These are phyloP conservation scores for Mastomys coucha DNA, from an alignment of 2,113 vertebrate genomes.

Conservation along the genomic window DNA sequence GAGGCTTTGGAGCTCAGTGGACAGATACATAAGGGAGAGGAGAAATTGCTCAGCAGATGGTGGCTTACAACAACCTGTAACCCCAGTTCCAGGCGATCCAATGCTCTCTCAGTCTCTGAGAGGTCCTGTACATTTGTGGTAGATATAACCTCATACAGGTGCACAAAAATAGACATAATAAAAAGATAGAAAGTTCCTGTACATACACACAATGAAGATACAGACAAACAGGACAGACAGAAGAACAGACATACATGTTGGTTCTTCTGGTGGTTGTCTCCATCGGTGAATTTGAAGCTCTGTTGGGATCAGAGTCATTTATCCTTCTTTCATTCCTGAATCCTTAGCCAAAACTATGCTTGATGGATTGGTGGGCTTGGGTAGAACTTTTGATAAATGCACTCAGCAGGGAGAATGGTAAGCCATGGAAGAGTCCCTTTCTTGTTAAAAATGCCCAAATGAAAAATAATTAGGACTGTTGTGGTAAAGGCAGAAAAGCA, in stretches of 20 bases:
- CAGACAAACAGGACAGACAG: not conserved
- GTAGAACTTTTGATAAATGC: not conserved
- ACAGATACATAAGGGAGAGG: not conserved
- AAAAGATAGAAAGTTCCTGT: not conserved
- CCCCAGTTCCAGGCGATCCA: not conserved
- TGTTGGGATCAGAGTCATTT: constrained; percentile 1
- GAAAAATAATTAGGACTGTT: not conserved
- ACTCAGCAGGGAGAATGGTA: not conserved
- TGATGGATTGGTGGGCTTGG: not conserved
- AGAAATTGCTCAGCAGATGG: too few relatives aligned
- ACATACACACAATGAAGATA: not conserved
- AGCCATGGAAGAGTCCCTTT: not conserved
- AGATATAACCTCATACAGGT: not conserved
- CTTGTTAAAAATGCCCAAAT: constrained; percentile 11
- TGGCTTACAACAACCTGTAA: not conserved
- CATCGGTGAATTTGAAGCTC: not conserved
- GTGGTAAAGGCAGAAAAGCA: constrained; percentile 15
- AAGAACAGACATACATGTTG: not conserved
- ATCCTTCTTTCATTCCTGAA: constrained; percentile 23
- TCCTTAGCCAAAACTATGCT: constrained; percentile 20
- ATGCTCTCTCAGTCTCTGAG: not conserved
- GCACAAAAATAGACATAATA: not conserved
- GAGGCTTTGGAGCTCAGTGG: not conserved
- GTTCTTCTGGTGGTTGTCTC: not conserved
- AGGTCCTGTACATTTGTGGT: not conserved